Base-by-base conservation (phyloP, 2,888 invertebrate genomes). In the Drosophila subquinaria region DNA sequence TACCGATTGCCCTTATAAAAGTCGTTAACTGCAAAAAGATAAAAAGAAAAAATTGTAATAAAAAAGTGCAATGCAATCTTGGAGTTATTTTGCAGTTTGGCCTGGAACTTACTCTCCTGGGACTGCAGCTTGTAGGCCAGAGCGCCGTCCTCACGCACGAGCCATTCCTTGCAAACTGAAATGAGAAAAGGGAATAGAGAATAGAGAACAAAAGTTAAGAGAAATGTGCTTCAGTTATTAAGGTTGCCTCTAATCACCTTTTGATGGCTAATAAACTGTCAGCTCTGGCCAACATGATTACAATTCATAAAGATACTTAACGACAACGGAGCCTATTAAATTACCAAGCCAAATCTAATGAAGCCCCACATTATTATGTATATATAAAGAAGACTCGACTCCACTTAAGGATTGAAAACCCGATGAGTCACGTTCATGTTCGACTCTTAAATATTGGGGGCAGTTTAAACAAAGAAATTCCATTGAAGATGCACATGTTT, bases 71-170 rank as follows among this genome's bases (percentile, higher is more conserved):
- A 48, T 36, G 66, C 47, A 50, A 27, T 55, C 57, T 42, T 30
- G 45, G 47, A 40, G 47, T 48, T 56, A 50, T 67, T 30, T 30
- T 42, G 40, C 23, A 27, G 23, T 55, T 8, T 2, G 10, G 43
- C 5, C 8, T 13, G 17, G 8, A 93, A 80, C 95, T 93, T 94
- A 95, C 97, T 96, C 94, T 97, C 97, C 94, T 97, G 95, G 88
- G 95, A 95, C 92, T 97, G 97, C 36, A 97, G 94, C 79, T 95
- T 95, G 92, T 97, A 95, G 9, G 97, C 97, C 87, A 97, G 92
- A 17, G 96, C 97, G 76, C 96, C 95, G 92, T 97, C 97, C 93
- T 97, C 97, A 87, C 96, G 95, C 36, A 97, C 95, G 82, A 96
- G 93, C 96, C 97, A 97, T 93, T 97, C 96, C 82, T 96, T 95